Percentiles rank a stretch among this genome's conserved stretches.
These are phyloP conservation scores for Idaea dimidiata DNA, from an alignment of 2,888 invertebrate species.

Conservation along the genomic window DNA sequence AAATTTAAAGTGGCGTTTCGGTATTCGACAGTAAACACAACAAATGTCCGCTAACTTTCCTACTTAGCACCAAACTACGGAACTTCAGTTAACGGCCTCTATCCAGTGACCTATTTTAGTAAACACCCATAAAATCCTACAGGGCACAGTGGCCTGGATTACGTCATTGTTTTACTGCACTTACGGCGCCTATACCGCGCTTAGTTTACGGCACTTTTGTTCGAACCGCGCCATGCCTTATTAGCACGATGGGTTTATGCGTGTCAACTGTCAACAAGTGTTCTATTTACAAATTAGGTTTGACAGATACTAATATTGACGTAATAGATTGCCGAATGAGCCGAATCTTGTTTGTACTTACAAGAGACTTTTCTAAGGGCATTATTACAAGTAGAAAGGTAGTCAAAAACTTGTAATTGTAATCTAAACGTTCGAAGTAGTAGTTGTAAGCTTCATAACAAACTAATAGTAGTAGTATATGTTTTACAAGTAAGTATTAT, in stretches of 20 bases:
- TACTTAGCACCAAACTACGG: conserved; percentile 41
- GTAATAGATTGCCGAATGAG: background rate
- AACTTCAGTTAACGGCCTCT: conserved; percentile 47
- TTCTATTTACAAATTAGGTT: background rate
- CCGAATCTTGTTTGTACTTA: background rate
- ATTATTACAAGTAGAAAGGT: no score
- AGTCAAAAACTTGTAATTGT: no score
- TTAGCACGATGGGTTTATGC: background rate
- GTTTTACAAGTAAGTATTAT: no score
- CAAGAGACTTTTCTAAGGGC: no score
- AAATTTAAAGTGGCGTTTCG: no score
- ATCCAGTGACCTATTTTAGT: conserved; percentile 57
- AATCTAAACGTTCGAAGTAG: no score
- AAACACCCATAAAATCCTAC: conserved; percentile 55
- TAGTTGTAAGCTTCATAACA: no score
- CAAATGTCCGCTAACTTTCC: conserved; percentile 13
- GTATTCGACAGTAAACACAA: background rate
- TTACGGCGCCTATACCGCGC: background rate
- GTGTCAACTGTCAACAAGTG: background rate
- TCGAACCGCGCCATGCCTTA: background rate
- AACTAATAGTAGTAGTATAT: no score
- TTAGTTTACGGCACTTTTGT: background rate
- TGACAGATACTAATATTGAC: background rate
- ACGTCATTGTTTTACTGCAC: conserved; percentile 38
- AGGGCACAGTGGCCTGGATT: conserved; percentile 49